Evolutionary conservation across 2,888 invertebrate genomes (phyloP).

Genomic region (Reticulitermes lucifugus): DNA sequence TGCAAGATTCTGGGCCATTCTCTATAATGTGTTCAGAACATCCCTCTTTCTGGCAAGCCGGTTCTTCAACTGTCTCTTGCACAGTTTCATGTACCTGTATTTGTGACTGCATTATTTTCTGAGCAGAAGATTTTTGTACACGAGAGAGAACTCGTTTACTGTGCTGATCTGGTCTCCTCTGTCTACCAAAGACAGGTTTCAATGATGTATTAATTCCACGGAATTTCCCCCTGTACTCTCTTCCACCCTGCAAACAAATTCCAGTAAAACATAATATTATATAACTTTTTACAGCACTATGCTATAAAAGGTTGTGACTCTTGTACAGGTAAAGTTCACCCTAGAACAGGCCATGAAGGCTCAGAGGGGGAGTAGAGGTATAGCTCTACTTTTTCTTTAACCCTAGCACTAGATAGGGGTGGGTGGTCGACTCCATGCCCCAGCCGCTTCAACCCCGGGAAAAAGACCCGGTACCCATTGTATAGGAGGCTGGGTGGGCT

Average conservation of each 20-base stretch:
- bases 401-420: no score
- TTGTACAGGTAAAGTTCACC: no score
- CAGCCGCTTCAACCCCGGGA: no score
- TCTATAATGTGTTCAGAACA: not conserved
- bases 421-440: no score
- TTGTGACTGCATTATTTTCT: slow-evolving; percentile 9
- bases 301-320: no score
- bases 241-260: not conserved
- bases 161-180: slow-evolving; percentile 17
- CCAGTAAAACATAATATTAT: not conserved
- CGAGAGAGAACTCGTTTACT: not conserved
- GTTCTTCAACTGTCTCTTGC: not conserved
- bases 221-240: not conserved
- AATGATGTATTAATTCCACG: not conserved
- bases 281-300: no score
- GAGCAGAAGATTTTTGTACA: not conserved
- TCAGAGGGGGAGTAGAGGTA: no score
- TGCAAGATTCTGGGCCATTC: slow-evolving; percentile 4
- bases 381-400: no score
- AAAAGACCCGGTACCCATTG: no score
- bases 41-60: not conserved
- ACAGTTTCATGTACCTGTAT: not conserved
- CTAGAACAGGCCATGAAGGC: not conserved
- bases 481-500: no score
- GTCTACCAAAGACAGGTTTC: not conserved